phyloP scores from a whole-genome alignment of 2,797 vertebrate species.

The Varecia variegata region DNA sequence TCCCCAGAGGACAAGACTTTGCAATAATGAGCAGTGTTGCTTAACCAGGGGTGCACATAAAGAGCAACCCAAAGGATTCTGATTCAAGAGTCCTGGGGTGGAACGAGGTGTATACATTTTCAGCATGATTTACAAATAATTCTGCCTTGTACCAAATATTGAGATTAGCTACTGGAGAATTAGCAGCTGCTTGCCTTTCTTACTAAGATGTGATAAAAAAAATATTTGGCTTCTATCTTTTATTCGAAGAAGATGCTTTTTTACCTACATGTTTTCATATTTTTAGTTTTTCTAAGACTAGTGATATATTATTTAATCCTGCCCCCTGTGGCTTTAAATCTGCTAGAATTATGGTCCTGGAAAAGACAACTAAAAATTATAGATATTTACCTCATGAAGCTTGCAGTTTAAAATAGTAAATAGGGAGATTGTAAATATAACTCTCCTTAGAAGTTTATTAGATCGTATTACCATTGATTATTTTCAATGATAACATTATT shows the following conservation, averaged over 20 bases:
- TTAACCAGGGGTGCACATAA: neutral
- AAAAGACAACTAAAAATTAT: constrained; percentile 57
- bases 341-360: neutral
- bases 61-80: neutral
- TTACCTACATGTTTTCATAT: neutral
- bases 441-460: constrained; percentile 54
- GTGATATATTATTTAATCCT: constrained; percentile 15
- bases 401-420: constrained; percentile 71
- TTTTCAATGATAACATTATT: constrained; percentile 56
- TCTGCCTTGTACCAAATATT: neutral
- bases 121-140: neutral
- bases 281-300: neutral
- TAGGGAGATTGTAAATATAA: constrained; percentile 71
- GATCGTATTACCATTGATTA: neutral
- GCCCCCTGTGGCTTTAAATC: neutral
- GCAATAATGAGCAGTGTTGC: neutral
- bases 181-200: neutral
- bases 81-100: neutral
- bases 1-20: neutral
- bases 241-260: constrained; percentile 12
- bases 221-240: neutral
- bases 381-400: constrained; percentile 66
- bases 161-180: neutral
- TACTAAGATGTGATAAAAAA: neutral
- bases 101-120: neutral